These are phyloP conservation scores for Drosophila pallidifrons DNA, from an alignment of 1,140 invertebrate genomes.

Conservation along the genomic window DNA sequence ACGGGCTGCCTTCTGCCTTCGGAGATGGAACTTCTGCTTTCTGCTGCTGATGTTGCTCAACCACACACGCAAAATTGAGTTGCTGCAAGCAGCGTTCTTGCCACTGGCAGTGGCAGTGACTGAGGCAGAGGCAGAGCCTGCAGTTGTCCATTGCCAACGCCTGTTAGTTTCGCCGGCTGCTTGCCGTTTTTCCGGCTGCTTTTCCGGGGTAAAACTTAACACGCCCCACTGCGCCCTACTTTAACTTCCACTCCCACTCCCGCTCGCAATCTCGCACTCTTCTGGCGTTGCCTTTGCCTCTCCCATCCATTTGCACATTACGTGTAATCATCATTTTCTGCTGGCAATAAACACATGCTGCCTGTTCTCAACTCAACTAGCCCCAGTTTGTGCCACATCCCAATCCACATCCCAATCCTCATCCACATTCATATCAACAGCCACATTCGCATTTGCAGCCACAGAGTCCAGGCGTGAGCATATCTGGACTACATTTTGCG, in stretches of 20 bases:
- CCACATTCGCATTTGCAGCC: too few relatives aligned
- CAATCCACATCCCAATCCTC: background rate
- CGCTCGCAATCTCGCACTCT: constrained; percentile 18
- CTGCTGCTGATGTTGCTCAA: constrained; percentile 48
- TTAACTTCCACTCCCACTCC: background rate
- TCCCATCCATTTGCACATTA: constrained; percentile 64
- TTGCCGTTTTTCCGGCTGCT: constrained; percentile 77
- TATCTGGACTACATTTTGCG: constrained; percentile 42
- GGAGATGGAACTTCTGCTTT: constrained; percentile 6
- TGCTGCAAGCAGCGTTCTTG: constrained; percentile 27
- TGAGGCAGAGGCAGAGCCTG: constrained; percentile 16
- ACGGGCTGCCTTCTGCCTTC: constrained; percentile 16
- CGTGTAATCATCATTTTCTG: constrained; percentile 82
- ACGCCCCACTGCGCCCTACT: constrained; percentile 37
- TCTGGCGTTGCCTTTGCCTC: too few relatives aligned
- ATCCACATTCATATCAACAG: background rate
- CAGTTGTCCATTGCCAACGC: constrained; percentile 48
- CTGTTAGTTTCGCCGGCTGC: constrained; percentile 75
- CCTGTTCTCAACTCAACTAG: constrained; percentile 57
- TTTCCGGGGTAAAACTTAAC: constrained; percentile 62
- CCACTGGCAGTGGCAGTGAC: constrained; percentile 16
- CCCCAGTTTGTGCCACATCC: background rate
- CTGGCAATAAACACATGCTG: constrained; percentile 83
- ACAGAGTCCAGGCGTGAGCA: background rate
- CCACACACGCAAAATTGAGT: constrained; percentile 72